phyloP scores from a whole-genome alignment of 2,888 invertebrate species.

The Apamea sordens region DNA sequence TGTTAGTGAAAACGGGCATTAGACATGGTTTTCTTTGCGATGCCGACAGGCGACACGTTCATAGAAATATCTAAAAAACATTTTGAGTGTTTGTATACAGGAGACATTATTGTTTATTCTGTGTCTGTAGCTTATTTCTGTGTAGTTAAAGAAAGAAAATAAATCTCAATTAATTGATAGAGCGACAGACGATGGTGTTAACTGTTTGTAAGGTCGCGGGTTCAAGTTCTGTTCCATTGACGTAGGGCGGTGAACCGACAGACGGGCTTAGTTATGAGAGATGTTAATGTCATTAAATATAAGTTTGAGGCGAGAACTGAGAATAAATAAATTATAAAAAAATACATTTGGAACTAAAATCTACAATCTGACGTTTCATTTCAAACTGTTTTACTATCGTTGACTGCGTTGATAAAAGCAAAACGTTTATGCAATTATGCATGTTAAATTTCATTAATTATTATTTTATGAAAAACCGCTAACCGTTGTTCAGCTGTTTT shows the following conservation, averaged over 20 bases:
- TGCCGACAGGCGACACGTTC: constrained; percentile 57
- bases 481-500: not conserved
- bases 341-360: not conserved
- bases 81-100: constrained; percentile 17
- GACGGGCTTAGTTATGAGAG: constrained; percentile 45
- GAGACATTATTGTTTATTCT: constrained; percentile 33
- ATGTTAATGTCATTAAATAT: constrained; percentile 40
- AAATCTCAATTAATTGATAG: constrained; percentile 61
- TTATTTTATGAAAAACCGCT: not conserved
- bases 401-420: not conserved
- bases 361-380: not conserved
- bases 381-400: not conserved
- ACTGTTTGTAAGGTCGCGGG: constrained; percentile 59
- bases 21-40: constrained; percentile 62
- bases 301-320: not conserved
- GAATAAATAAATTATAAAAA: not conserved
- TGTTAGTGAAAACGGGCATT: not conserved
- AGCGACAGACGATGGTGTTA: constrained; percentile 55
- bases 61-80: constrained; percentile 12
- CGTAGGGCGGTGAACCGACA: constrained; percentile 49
- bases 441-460: too few species aligned
- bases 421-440: not conserved
- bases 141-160: constrained; percentile 37
- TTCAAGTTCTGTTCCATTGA: constrained; percentile 57
- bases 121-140: not conserved